Conservation (phyloP, 2,888 invertebrate genomes). For the Caenorhabditis uteleia region DNA sequence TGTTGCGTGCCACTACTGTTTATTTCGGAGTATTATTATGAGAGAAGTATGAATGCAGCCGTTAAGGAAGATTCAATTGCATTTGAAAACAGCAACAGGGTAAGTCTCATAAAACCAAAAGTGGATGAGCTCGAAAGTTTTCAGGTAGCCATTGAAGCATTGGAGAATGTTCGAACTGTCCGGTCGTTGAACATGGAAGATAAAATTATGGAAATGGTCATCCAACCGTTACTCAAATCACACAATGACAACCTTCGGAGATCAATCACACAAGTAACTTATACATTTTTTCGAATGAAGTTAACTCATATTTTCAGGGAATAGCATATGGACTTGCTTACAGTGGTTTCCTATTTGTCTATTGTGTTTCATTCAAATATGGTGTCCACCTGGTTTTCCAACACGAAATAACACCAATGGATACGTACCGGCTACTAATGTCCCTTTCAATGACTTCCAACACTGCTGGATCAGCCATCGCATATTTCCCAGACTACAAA, state of each 20-base stretch:
- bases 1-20: conserved; percentile 15
- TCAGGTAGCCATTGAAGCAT: conserved; percentile 71
- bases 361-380: conserved; percentile 70
- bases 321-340: conserved; percentile 65
- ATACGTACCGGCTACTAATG: conserved; percentile 21
- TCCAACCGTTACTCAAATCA: too few relatives aligned
- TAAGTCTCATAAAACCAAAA: neutral
- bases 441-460: conserved; percentile 62
- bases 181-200: conserved; percentile 67
- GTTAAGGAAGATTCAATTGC: conserved; percentile 23
- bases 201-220: conserved; percentile 17
- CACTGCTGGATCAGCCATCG: conserved; percentile 70
- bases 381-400: conserved; percentile 67
- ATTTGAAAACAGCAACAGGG: conserved; percentile 33
- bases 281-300: too few relatives aligned
- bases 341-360: conserved; percentile 70
- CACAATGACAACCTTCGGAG: too few relatives aligned
- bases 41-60: conserved; percentile 4
- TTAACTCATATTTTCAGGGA: conserved; percentile 53
- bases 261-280: too few relatives aligned
- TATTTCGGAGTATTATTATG: conserved; percentile 24
- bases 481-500: conserved; percentile 71
- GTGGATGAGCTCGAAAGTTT: too few relatives aligned
- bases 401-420: conserved; percentile 25
- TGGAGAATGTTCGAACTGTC: conserved; percentile 72